Conservation (phyloP, 2,888 invertebrate genomes). For the Amaurobius ferox region DNA sequence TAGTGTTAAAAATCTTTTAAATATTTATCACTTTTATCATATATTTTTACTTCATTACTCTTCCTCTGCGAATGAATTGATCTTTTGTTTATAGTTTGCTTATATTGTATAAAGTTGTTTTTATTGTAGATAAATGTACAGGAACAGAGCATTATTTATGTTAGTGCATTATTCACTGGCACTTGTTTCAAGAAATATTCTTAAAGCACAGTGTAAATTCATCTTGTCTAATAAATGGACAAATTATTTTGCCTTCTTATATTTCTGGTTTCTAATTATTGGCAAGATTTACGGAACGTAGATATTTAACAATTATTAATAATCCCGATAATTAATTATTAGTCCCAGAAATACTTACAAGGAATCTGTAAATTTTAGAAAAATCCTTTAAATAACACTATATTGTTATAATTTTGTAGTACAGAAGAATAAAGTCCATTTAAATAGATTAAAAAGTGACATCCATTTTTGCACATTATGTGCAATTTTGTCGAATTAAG, state of each 20-base stretch:
- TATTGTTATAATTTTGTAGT: too few species aligned
- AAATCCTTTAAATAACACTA: too few species aligned
- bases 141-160: conserved; percentile 49
- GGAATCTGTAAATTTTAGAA: too few species aligned
- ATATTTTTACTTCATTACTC: background rate
- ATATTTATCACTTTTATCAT: conserved; percentile 2
- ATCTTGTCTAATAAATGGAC: conserved; percentile 24
- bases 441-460: too few species aligned
- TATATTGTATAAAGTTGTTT: conserved; percentile 61
- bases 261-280: too few species aligned
- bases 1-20: background rate
- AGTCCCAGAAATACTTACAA: too few species aligned
- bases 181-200: conserved; percentile 3
- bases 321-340: too few species aligned
- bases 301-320: too few species aligned
- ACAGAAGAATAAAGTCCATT: too few species aligned
- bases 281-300: too few species aligned
- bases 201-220: conserved; percentile 22
- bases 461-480: too few species aligned
- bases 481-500: too few species aligned
- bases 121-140: conserved; percentile 70
- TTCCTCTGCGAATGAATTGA: background rate
- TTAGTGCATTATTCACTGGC: conserved; percentile 11
- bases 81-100: background rate
- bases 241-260: conserved; percentile 16